Evolutionary conservation across 2,113 vertebrate species (phyloP).

Genomic region (Axis porcinus): DNA sequence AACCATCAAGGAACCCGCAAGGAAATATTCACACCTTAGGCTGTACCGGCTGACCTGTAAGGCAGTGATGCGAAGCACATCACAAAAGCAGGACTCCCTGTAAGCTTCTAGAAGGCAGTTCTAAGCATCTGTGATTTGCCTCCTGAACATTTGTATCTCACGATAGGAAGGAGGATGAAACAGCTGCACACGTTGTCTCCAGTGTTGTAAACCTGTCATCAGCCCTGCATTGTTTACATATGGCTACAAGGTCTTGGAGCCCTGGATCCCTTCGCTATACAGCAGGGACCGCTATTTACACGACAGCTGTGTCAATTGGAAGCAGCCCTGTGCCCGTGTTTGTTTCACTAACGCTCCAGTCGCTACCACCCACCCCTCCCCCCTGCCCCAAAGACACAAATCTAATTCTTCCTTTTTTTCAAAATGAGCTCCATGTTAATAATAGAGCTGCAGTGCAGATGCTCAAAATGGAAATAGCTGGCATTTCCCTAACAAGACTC

Average conservation of each 20-base stretch:
- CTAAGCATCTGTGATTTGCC: constrained; percentile 49
- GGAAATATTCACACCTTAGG: not conserved
- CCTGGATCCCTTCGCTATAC: constrained; percentile 63
- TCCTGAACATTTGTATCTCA: constrained; percentile 72
- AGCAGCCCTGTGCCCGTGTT: constrained; percentile 72
- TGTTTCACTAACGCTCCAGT: constrained; percentile 67
- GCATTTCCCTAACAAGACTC: constrained; percentile 82
- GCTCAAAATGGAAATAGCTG: constrained; percentile 79
- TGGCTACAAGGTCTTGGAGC: constrained; percentile 79
- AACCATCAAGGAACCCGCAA: not conserved
- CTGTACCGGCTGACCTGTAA: fast-evolving
- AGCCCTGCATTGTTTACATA: constrained; percentile 79
- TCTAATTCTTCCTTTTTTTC: constrained; percentile 77
- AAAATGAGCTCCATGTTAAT: constrained; percentile 82
- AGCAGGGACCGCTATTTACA: constrained; percentile 66
- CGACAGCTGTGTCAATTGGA: constrained; percentile 82
- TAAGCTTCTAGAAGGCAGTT: not conserved
- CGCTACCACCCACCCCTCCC: constrained; percentile 30
- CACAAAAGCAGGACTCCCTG: not conserved
- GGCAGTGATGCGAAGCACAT: not conserved
- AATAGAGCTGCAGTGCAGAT: constrained; percentile 84
- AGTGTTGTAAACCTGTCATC: constrained; percentile 82
- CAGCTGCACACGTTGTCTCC: constrained; percentile 79
- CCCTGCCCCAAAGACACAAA: constrained; percentile 74
- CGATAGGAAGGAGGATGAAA: constrained; percentile 74